Evolutionary conservation across 2,113 vertebrate genomes (phyloP).

Genomic region (Sialia sialis): DNA sequence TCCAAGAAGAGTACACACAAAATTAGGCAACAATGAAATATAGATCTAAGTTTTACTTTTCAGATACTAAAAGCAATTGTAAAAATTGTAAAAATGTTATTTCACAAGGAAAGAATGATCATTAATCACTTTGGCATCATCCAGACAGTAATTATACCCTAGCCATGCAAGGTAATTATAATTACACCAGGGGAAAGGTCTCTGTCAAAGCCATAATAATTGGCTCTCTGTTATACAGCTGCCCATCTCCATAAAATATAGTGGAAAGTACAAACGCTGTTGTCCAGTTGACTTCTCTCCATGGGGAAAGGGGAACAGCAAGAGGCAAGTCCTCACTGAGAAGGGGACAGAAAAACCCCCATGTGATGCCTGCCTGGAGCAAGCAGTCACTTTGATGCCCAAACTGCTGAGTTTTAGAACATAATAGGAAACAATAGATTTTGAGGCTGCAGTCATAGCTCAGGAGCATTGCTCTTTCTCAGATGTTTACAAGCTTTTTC

Average conservation of each 20-base stretch:
- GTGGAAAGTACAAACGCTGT: neutral
- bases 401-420: neutral
- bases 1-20: neutral
- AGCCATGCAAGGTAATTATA: neutral
- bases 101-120: neutral
- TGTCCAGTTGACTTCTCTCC: neutral
- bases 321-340: neutral
- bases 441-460: neutral
- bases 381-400: neutral
- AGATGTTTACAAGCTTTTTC: neutral
- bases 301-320: neutral
- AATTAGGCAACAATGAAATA: neutral
- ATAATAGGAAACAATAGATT: neutral
- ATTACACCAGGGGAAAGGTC: neutral
- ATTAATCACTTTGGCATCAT: neutral
- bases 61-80: neutral
- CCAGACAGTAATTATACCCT: neutral
- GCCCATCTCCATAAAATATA: neutral
- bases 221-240: neutral
- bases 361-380: neutral
- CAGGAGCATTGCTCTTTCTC: neutral
- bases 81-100: neutral
- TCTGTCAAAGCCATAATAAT: neutral
- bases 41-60: neutral
- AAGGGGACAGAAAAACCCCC: neutral